Evolutionary conservation across 1,140 invertebrate genomes (phyloP), one percentile per base, ranked within the genome.

Genomic region (Mesaphorura yosii): DNA sequence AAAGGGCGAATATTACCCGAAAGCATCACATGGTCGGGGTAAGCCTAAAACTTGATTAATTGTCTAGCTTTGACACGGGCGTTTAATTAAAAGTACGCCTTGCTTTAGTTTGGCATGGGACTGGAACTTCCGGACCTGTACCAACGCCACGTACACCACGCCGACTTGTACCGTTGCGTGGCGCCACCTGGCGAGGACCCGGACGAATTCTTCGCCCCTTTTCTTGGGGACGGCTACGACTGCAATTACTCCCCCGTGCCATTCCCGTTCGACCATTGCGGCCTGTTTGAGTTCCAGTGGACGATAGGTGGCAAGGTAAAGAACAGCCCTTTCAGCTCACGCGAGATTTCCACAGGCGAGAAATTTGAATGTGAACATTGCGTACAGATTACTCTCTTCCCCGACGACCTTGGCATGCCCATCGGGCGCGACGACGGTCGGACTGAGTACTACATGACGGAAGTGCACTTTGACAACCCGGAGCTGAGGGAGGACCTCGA

Each of bases 401-500:
- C 44, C 19, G 22, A 7, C 4, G 20, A 46, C 17, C 15, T 46
- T 6, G 44, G 44, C 10, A 7, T 25, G 15, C 44, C 44, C 4
- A 46, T 46, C 19, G 44, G 10, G 15, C 22, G 28, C 14, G 20
- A 23, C 14, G n/a, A n/a, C n/a, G n/a, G n/a, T n/a, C 3, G 19
- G 6, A 10, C 7, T 7, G 39, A 10, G 7, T 81, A 75, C 68
- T 81, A 76, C 69, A 75, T 82, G 69, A 70, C 82, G 65, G 79
- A 82, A 68, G 80, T 78, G 6, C 79, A 81, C 68, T 82, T 81
- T 66, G 73, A 73, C 56, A 77, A 75, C 64, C 73, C 76, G 14
- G 19, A 19, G 22, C 7, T 7, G 17, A 6, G n/a, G 6, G 6
- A 6, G 22, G 19, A 41, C 6, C 6, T 41, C 7, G 22, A 6